A percentile compares a stretch with the other conserved stretches of the same genome.
Conservation (phyloP, 1,140 invertebrate genomes). For the Zelostemma sp. region DNA sequence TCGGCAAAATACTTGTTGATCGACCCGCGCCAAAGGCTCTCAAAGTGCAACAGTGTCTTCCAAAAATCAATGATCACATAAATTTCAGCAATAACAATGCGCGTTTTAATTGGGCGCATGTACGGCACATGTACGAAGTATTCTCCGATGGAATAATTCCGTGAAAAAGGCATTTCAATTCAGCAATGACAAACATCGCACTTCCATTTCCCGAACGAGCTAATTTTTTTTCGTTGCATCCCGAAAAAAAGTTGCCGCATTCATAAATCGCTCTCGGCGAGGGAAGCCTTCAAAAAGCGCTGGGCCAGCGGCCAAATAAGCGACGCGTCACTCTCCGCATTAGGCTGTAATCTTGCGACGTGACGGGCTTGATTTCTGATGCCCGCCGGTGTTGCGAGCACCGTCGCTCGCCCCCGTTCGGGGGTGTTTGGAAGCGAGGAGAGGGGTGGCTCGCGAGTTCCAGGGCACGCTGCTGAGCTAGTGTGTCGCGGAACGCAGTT, state of each 20-base stretch:
- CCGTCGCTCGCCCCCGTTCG: conserved; percentile 3
- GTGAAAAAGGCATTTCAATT: too few species aligned
- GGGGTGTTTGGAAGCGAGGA: conserved; percentile 47
- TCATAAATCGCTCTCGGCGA: background rate
- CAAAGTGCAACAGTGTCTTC: too few species aligned
- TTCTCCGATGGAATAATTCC: too few species aligned
- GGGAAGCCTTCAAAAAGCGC: background rate
- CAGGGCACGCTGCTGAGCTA: conserved; percentile 59
- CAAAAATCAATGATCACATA: too few species aligned
- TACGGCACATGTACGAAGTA: too few species aligned
- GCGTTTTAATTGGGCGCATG: too few species aligned
- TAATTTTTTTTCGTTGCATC: too few species aligned
- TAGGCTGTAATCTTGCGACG: background rate
- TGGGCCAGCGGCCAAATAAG: conserved; percentile 1
- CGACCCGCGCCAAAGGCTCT: too few species aligned
- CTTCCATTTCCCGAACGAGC: too few species aligned
- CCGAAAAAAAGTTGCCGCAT: background rate
- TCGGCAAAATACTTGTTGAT: too few species aligned
- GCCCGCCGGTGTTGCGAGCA: conserved; percentile 6
- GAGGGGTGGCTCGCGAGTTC: conserved; percentile 47
- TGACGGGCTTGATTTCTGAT: background rate
- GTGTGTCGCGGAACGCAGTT: conserved; percentile 65
- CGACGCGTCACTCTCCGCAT: background rate
- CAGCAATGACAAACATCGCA: too few species aligned
- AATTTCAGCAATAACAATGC: too few species aligned